phyloP scores from a whole-genome alignment of 2,797 vertebrate genomes.

The Numenius phaeopus region DNA sequence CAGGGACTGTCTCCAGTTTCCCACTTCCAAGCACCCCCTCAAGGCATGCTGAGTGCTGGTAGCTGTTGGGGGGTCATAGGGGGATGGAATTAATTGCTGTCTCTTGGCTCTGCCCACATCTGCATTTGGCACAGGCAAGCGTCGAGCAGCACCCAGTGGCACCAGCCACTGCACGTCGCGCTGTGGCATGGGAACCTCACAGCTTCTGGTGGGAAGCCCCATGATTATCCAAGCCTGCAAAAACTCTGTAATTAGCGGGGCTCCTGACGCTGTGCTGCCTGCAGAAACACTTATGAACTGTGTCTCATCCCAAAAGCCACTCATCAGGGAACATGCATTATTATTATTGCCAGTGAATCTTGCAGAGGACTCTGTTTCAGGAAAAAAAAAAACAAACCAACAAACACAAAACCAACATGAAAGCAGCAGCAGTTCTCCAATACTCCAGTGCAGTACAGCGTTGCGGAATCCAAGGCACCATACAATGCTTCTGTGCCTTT shows the following conservation, averaged over 20 bases:
- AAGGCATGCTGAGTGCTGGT: background rate
- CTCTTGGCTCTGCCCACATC: background rate
- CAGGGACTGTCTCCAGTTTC: background rate
- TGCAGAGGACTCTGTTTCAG: background rate
- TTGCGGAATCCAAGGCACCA: background rate
- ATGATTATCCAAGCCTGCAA: background rate
- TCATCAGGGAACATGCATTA: background rate
- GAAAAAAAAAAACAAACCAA: background rate
- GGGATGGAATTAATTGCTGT: background rate
- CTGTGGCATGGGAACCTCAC: fast-evolving
- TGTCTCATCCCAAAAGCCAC: background rate
- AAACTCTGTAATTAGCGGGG: background rate
- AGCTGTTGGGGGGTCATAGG: background rate
- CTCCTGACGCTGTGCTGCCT: background rate
- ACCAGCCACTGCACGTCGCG: background rate
- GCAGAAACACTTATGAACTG: background rate
- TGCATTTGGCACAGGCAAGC: fast-evolving
- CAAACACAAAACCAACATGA: background rate
- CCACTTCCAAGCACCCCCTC: background rate
- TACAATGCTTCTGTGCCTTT: background rate
- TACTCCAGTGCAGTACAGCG: background rate
- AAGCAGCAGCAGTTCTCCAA: background rate
- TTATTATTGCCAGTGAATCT: background rate
- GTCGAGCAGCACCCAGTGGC: background rate
- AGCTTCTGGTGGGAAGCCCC: background rate